Base-by-base conservation (phyloP, 2,888 invertebrate genomes). In the Microchrysa polita region DNA sequence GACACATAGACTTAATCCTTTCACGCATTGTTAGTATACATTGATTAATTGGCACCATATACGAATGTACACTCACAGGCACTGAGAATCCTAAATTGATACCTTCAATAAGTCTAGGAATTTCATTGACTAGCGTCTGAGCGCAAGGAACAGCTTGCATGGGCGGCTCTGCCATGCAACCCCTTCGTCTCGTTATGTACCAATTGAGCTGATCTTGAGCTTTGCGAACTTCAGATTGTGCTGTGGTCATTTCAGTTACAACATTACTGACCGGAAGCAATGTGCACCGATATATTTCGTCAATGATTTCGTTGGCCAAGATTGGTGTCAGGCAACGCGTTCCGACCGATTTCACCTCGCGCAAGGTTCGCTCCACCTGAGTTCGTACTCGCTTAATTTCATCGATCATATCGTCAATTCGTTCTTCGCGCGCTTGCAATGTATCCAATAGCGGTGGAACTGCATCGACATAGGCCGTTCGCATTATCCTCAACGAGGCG, bases 61-160 rank as follows among this genome's bases (percentile, higher is more conserved):
- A 55, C n/a, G 16, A n/a, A 18, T 69, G 69, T 9, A 69, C 55
- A 14, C 42, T 55, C 9, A 55, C 42, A 2, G 55, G 69, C 12
- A 55, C 16, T 5, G 69, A 55, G 57, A 69, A 57, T 1, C 55
- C 42, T 14, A 27, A 40, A n/a, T 20, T 42, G 55, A 69, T 55
- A 34, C 34, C 40, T 20, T 69, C 57, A 16, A 69, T 34, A 16
- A 69, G 20, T 20, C 34, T 55, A 2, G 69, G 69, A 22, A 69
- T 69, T 20, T 69, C 69, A 14, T 55, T 69, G 53, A 53, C 5
- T 40, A 67, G 16, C n/a, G 40, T 20, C 18, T 53, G 55, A 10
- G 55, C 57, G 22, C 69, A 69, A 9, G 69, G 69, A 4, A 69
- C 69, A 20, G 57, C 55, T 20, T 55, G 14, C 57, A 69, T 22